Evolutionary conservation across 2,797 vertebrate genomes (phyloP), one percentile per base, ranked within the genome.

Genomic region (Neoniphon sammara): DNA sequence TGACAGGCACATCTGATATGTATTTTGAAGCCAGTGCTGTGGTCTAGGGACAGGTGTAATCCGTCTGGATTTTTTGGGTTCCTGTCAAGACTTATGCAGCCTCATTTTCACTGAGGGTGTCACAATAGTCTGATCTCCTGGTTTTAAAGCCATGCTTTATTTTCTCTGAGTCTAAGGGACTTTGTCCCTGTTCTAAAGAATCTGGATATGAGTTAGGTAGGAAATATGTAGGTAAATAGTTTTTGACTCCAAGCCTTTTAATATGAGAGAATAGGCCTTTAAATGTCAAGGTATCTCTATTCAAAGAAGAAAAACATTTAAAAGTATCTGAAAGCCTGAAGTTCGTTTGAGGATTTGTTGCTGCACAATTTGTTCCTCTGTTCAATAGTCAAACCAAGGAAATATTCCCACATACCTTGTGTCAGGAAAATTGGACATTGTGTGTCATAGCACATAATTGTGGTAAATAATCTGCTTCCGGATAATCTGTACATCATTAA

Each of bases 1-100:
- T 79, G 86, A 81, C 87, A 83, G 64, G 70, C 81, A 77, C 70
- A 81, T 87, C 82, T 75, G 77, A 87, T 85, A 80, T 3, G 30
- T 55, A 73, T 83, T 83, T 80, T 78, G 73, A 81, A 75, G 78
- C 64, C 63, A 23, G 75, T 20, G 82, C 82, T 11, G 61, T 54
- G 70, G 79, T 78, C 57, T 62, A 27, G 60, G 58, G 73, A 81
- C 77, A 81, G 70, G 77, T 84, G 85, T 85, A 85, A 90, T 88
- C 80, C 82, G 73, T 82, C 73, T 75, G 46, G 70, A 84, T 85
- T 83, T 85, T 31, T 75, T 59, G 18, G 36, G 59, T 60, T 70
- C 53, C 73, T 73, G 63, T 85, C 61, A 66, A 57, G 57, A 68
- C 77, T 18, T 9, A 3, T 20, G 69, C 67, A 68, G 64, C 70